phyloP scores from a whole-genome alignment of 1,140 invertebrate species.

The Xylocopa sonorina region DNA sequence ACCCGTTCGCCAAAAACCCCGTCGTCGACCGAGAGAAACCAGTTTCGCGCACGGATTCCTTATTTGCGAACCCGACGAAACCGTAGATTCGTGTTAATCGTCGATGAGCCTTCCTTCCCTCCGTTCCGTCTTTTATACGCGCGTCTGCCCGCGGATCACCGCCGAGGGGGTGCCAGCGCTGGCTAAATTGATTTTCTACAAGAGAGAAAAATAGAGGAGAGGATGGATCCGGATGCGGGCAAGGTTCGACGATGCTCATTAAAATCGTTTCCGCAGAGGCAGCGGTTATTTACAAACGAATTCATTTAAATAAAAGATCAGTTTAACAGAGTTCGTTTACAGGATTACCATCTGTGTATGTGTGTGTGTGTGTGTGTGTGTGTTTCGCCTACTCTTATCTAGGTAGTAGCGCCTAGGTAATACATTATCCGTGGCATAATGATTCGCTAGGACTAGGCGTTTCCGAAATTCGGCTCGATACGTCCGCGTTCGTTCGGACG shows the following conservation, averaged over 20 bases:
- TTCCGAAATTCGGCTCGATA: constrained; percentile 51
- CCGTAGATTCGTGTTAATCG: constrained; percentile 80
- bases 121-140: constrained; percentile 8
- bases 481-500: no score
- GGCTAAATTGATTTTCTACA: neutral
- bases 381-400: constrained; percentile 48
- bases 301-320: constrained; percentile 78
- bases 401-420: constrained; percentile 40
- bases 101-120: constrained; percentile 69
- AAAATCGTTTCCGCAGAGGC: no score
- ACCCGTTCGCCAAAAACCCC: constrained; percentile 36
- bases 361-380: no score
- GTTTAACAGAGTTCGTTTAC: constrained; percentile 67
- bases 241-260: constrained; percentile 3
- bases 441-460: constrained; percentile 69
- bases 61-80: constrained; percentile 75
- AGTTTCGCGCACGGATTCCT: constrained; percentile 74
- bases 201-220: neutral
- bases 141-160: neutral
- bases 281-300: constrained; percentile 75
- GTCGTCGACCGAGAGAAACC: constrained; percentile 71
- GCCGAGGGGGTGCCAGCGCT: neutral
- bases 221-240: neutral
- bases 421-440: constrained; percentile 36
- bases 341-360: constrained; percentile 22